Evolutionary conservation across 2,888 invertebrate genomes (phyloP).

Genomic region (Sarcophaga rosellei): DNA sequence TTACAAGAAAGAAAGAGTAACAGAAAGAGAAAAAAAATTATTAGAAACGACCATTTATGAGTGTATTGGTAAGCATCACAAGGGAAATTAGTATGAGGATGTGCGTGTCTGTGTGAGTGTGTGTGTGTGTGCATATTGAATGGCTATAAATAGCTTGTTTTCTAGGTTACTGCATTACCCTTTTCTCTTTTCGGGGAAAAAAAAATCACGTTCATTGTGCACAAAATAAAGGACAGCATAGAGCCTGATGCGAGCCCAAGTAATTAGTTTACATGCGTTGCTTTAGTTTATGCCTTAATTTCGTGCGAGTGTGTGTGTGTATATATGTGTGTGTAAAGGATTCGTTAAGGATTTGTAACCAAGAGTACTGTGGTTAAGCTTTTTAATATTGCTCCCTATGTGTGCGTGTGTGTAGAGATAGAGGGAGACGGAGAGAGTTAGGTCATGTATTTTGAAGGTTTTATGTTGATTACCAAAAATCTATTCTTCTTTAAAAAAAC

Average conservation of each 20-base stretch:
- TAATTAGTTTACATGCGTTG: constrained; percentile 57
- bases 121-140: constrained; percentile 32
- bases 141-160: background rate
- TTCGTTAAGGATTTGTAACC: background rate
- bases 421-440: background rate
- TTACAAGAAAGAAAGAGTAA: constrained; percentile 42
- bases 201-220: constrained; percentile 10
- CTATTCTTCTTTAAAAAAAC: background rate
- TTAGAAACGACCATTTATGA: background rate
- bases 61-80: background rate
- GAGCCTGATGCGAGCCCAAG: constrained; percentile 25
- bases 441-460: constrained; percentile 17
- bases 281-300: constrained; percentile 41
- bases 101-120: background rate
- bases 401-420: too few relatives aligned
- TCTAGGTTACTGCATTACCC: background rate
- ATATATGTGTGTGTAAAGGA: background rate
- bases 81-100: background rate
- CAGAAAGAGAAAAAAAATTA: constrained; percentile 33
- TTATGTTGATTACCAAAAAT: background rate
- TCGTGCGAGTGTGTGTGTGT: background rate
- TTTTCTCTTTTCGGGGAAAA: background rate
- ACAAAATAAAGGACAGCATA: background rate
- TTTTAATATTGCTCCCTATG: too few relatives aligned
- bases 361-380: background rate